Conservation (phyloP, 2,113 vertebrate species). For the Mystacornis crossleyi region DNA sequence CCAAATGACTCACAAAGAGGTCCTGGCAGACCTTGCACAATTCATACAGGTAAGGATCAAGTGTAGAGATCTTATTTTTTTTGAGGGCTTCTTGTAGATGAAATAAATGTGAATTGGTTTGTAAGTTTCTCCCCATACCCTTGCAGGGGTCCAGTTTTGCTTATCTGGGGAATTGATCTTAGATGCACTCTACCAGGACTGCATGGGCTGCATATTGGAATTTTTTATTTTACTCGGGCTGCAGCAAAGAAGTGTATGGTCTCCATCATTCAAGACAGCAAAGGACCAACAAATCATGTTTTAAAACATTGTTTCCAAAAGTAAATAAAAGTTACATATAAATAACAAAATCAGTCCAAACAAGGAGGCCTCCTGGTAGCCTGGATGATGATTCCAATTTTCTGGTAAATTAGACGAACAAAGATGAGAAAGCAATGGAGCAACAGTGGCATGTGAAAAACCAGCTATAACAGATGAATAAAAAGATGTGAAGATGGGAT, state of each 20-base stretch:
- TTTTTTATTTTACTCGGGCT: not conserved
- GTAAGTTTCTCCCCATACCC: not conserved
- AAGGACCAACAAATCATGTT: not conserved
- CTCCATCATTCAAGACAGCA: not conserved
- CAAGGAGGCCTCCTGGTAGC: not conserved
- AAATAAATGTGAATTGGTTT: not conserved
- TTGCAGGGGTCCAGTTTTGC: not conserved
- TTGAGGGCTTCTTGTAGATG: not conserved
- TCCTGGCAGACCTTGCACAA: not conserved
- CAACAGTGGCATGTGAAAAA: not conserved
- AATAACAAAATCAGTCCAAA: not conserved
- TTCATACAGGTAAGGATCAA: not conserved
- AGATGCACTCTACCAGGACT: not conserved
- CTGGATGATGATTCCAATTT: not conserved
- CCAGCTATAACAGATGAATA: not conserved
- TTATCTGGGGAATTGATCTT: not conserved
- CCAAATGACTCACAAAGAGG: not conserved
- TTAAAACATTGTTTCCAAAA: not conserved
- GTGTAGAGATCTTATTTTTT: not conserved
- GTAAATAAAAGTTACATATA: not conserved
- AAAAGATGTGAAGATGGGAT: conserved; percentile 1
- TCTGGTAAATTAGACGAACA: not conserved
- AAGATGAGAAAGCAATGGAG: not conserved
- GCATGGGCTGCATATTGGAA: not conserved
- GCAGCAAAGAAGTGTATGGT: not conserved